phyloP scores from a whole-genome alignment of 2,888 invertebrate genomes.

The Spodoptera exigua region DNA sequence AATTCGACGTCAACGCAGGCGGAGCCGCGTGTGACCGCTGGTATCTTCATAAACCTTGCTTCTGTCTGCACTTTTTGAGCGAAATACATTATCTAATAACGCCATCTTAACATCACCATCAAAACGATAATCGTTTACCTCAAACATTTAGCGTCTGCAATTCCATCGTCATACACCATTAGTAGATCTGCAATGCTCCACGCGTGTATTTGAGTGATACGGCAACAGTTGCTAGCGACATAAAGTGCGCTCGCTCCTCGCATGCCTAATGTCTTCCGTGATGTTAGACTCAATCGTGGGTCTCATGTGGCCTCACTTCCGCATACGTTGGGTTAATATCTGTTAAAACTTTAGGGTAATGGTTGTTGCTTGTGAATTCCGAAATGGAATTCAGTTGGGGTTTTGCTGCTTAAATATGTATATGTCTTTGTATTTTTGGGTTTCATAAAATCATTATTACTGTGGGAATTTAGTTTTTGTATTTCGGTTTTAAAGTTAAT shows the following conservation, averaged over 20 bases:
- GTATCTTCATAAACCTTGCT: too few relatives aligned
- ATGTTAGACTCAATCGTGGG: slow-evolving; percentile 23
- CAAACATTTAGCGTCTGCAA: neutral
- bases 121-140: neutral
- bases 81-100: too few relatives aligned
- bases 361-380: slow-evolving; percentile 15
- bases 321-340: slow-evolving; percentile 27
- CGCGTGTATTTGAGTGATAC: slow-evolving; percentile 33
- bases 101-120: neutral
- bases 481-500: slow-evolving; percentile 7
- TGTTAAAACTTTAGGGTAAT: slow-evolving; percentile 16
- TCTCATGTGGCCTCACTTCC: slow-evolving; percentile 41
- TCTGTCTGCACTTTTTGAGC: too few relatives aligned
- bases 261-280: slow-evolving; percentile 49
- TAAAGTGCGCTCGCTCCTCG: slow-evolving; percentile 40
- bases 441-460: too few relatives aligned
- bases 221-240: slow-evolving; percentile 35
- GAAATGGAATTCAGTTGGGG: neutral
- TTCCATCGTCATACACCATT: neutral
- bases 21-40: too few relatives aligned
- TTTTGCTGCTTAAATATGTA: too few relatives aligned
- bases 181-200: slow-evolving; percentile 24
- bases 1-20: too few relatives aligned
- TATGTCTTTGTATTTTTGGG: too few relatives aligned
- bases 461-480: slow-evolving; percentile 9